These are phyloP conservation scores for Stenotaenia linearis DNA, from an alignment of 2,888 invertebrate genomes.

Conservation along the genomic window DNA sequence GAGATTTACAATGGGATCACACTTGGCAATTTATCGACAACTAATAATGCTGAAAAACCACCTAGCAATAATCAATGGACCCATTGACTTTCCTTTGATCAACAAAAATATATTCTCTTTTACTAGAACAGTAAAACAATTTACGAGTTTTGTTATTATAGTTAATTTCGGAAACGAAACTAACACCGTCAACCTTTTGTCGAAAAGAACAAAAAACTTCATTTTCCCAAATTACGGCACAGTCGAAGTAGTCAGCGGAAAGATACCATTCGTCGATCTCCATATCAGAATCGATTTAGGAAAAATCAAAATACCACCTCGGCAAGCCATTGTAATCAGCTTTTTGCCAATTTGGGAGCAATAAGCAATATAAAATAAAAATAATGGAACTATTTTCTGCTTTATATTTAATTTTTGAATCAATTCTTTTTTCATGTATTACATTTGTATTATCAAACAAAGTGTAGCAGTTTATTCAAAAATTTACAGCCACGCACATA, in stretches of 20 bases:
- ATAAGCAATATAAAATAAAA: background rate
- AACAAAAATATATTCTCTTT: constrained; percentile 35
- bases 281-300: background rate
- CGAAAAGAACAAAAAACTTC: background rate
- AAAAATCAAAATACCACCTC: background rate
- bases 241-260: background rate
- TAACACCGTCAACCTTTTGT: constrained; percentile 30
- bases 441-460: background rate
- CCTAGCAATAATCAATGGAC: constrained; percentile 38
- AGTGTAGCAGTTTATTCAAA: constrained; percentile 28
- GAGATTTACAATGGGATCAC: constrained; percentile 35
- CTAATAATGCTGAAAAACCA: constrained; percentile 37
- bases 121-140: constrained; percentile 37
- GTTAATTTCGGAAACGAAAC: constrained; percentile 58
- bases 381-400: too few species aligned
- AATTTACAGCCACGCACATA: constrained; percentile 24
- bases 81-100: background rate
- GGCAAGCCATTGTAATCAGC: background rate
- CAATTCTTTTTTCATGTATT: too few species aligned
- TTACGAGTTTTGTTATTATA: constrained; percentile 61
- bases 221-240: background rate
- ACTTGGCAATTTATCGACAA: constrained; percentile 37
- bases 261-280: too few species aligned
- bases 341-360: background rate
- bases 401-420: too few species aligned